Percentiles rank a stretch among this genome's conserved stretches.
These are phyloP conservation scores for Gopherus flavomarginatus DNA, from an alignment of 2,113 vertebrate species.

Conservation along the genomic window DNA sequence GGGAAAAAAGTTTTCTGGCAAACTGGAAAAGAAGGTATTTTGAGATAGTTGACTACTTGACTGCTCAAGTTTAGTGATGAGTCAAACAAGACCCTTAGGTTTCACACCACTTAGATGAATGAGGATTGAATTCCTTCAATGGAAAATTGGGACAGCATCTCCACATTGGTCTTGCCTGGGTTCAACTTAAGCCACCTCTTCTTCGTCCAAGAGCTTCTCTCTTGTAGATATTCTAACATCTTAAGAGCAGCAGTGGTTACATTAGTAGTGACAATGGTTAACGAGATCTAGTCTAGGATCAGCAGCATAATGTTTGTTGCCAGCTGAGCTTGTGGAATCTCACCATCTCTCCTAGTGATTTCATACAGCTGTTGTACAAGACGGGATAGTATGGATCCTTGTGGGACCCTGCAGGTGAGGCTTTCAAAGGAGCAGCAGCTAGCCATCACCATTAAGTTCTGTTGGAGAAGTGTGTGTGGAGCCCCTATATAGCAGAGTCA, in stretches of 20 bases:
- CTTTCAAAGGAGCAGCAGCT: background rate
- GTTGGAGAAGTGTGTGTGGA: background rate
- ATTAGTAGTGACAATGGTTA: background rate
- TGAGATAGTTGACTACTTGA: background rate
- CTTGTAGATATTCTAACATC: background rate
- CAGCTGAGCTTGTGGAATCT: background rate
- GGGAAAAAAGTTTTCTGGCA: background rate
- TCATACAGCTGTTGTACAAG: background rate
- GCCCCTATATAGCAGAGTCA: background rate
- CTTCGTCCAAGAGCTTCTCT: background rate
- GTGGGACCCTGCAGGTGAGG: background rate
- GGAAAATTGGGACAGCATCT: background rate
- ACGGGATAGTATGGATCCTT: background rate
- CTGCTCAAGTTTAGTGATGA: background rate
- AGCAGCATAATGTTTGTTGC: background rate
- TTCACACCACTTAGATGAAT: background rate
- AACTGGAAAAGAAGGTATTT: background rate
- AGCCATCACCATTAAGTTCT: background rate
- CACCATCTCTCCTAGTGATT: background rate
- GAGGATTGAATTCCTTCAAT: background rate
- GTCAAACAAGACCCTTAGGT: background rate
- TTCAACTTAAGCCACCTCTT: background rate
- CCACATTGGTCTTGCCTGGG: background rate
- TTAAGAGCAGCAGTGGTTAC: background rate
- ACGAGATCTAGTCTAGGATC: background rate